Conservation (phyloP, 1,140 invertebrate genomes). For the Magallana gigas region DNA sequence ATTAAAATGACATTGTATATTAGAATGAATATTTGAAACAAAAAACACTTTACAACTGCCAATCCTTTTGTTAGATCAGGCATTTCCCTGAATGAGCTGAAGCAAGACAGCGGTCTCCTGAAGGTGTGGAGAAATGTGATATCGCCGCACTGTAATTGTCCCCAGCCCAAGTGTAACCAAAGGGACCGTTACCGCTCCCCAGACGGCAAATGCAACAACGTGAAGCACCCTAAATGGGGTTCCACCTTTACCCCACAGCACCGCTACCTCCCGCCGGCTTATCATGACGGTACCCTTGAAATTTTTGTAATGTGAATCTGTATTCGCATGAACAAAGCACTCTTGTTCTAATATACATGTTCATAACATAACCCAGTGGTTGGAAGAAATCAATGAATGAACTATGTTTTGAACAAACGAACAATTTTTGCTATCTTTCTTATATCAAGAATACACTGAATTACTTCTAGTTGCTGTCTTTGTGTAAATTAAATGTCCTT, state of each 20-base stretch:
- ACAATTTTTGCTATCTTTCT: no score
- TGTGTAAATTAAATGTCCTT: neutral
- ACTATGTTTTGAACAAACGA: no score
- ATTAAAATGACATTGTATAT: no score
- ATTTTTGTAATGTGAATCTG: neutral
- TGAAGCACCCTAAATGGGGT: slow-evolving; percentile 94
- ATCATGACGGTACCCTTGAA: slow-evolving; percentile 88
- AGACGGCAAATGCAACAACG: slow-evolving; percentile 97
- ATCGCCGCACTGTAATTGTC: slow-evolving; percentile 47
- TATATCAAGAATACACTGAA: no score
- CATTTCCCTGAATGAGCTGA: slow-evolving; percentile 36
- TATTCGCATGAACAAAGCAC: no score
- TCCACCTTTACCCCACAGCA: slow-evolving; percentile 91
- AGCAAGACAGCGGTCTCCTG: slow-evolving; percentile 30
- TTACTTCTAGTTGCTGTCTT: neutral
- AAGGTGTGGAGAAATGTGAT: slow-evolving; percentile 43
- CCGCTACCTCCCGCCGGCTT: slow-evolving; percentile 90
- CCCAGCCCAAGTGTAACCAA: slow-evolving; percentile 44
- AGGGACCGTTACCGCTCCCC: slow-evolving; percentile 86
- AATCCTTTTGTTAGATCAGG: slow-evolving; percentile 39
- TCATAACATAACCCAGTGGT: no score
- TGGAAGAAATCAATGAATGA: no score
- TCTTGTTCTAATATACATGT: no score
- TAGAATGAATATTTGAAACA: no score
- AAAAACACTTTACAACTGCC: no score